These are phyloP conservation scores for Chloroceryle amazona DNA, from an alignment of 2,797 vertebrate genomes.

Conservation along the genomic window DNA sequence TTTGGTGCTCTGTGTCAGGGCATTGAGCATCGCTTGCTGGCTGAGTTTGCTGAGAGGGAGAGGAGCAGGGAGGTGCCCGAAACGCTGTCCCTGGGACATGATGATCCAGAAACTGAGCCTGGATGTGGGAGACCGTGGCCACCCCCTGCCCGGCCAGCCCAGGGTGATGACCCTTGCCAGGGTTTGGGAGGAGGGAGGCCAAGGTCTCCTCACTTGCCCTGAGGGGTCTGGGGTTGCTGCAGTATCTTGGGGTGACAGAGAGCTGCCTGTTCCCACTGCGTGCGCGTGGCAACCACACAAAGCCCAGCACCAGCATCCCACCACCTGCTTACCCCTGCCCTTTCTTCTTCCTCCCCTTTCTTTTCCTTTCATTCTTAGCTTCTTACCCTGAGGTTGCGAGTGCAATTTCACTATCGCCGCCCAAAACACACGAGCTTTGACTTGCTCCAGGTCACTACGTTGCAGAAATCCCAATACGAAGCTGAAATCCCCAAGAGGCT, in stretches of 20 bases:
- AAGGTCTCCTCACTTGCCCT: not conserved
- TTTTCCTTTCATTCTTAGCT: not conserved
- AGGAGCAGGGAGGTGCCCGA: not conserved
- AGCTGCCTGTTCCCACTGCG: rapidly evolving
- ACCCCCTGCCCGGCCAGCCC: rapidly evolving
- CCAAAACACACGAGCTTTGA: not conserved
- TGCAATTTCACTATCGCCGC: not conserved
- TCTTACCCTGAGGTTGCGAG: not conserved
- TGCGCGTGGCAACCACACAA: not conserved
- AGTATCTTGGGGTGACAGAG: not conserved
- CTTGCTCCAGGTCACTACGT: not conserved
- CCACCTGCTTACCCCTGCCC: not conserved
- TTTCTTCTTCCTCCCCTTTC: not conserved
- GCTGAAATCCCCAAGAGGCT: not conserved
- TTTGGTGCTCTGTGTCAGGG: not conserved
- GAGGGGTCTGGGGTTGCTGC: not conserved
- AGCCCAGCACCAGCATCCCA: not conserved
- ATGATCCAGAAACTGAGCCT: not conserved
- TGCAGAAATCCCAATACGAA: not conserved
- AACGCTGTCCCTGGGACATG: not conserved
- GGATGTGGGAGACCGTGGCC: rapidly evolving
- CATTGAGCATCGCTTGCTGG: not conserved
- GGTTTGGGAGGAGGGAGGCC: not conserved
- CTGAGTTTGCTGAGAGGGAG: not conserved
- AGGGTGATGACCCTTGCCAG: not conserved